Percentiles rank a stretch among this genome's conserved stretches.
Evolutionary conservation across 2,113 vertebrate species (phyloP).

Genomic region (Hepsetus odoe): DNA sequence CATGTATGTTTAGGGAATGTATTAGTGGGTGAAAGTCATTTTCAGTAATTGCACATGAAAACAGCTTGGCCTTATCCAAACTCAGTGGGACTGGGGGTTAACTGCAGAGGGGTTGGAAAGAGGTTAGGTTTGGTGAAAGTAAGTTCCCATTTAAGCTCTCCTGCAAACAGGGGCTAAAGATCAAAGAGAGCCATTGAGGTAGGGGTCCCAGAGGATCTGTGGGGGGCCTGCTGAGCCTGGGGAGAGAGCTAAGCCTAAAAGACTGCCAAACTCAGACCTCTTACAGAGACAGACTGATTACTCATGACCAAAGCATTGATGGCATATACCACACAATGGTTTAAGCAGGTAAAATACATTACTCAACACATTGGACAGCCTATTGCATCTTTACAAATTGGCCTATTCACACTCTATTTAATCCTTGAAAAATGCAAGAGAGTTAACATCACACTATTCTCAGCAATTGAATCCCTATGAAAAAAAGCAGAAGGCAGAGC

Average conservation of each 20-base stretch:
- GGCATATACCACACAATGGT: background rate
- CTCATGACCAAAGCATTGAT: background rate
- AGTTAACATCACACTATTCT: no score
- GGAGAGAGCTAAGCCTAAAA: slow-evolving; percentile 37
- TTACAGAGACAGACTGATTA: slow-evolving; percentile 1
- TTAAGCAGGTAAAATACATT: no score
- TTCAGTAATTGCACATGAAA: slow-evolving; percentile 48
- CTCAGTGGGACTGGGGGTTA: background rate
- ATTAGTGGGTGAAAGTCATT: slow-evolving; percentile 60
- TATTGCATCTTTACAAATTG: background rate
- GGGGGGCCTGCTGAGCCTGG: slow-evolving; percentile 31
- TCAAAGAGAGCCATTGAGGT: slow-evolving; percentile 59
- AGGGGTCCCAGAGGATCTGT: slow-evolving; percentile 32
- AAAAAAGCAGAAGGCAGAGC: no score
- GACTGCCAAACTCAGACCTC: slow-evolving; percentile 10
- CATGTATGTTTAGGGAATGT: slow-evolving; percentile 47
- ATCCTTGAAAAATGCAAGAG: no score
- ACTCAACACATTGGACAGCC: no score
- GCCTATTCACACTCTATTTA: no score
- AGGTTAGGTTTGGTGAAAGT: slow-evolving; percentile 44
- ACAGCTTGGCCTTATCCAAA: background rate
- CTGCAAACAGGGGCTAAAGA: slow-evolving; percentile 69
- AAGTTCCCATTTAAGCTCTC: slow-evolving; percentile 56
- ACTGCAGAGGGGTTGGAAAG: slow-evolving; percentile 11
- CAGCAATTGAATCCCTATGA: no score